Percentiles rank a stretch among this genome's conserved stretches.
Evolutionary conservation across 2,888 invertebrate genomes (phyloP).

Genomic region (Melanargia galathea): DNA sequence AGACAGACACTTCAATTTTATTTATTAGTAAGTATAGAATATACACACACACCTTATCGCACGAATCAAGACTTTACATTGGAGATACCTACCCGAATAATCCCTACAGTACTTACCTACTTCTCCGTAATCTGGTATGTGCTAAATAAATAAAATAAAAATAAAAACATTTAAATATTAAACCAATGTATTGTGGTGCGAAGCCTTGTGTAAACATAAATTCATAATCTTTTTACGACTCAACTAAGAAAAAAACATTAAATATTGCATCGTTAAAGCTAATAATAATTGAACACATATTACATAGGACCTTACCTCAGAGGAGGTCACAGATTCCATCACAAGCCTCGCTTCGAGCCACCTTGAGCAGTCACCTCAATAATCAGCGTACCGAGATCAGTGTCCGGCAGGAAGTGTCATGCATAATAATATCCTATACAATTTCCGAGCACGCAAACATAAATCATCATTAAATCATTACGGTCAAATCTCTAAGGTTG

Average conservation of each 20-base stretch:
- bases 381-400: constrained; percentile 37
- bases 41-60: too few species aligned
- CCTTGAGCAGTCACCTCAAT: constrained; percentile 38
- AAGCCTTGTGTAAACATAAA: too few species aligned
- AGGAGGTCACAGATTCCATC: constrained; percentile 35
- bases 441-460: constrained; percentile 36
- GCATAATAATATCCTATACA: constrained; percentile 38
- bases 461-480: constrained; percentile 34
- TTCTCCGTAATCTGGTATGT: too few species aligned
- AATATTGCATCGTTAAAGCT: background rate
- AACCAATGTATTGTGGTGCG: too few species aligned
- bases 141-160: too few species aligned
- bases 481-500: constrained; percentile 18
- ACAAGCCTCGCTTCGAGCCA: constrained; percentile 24
- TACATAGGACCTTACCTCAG: constrained; percentile 25
- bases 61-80: too few species aligned
- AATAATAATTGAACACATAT: background rate
- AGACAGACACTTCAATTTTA: too few species aligned
- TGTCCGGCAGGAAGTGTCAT: constrained; percentile 39
- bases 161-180: too few species aligned
- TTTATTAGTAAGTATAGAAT: too few species aligned
- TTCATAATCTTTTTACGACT: too few species aligned
- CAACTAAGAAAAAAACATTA: background rate
- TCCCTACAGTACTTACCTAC: too few species aligned
- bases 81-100: too few species aligned